A percentile compares a stretch with the other conserved stretches of the same genome.
Evolutionary conservation across 2,113 vertebrate genomes (phyloP).

Genomic region (Diphyllodes magnificus): DNA sequence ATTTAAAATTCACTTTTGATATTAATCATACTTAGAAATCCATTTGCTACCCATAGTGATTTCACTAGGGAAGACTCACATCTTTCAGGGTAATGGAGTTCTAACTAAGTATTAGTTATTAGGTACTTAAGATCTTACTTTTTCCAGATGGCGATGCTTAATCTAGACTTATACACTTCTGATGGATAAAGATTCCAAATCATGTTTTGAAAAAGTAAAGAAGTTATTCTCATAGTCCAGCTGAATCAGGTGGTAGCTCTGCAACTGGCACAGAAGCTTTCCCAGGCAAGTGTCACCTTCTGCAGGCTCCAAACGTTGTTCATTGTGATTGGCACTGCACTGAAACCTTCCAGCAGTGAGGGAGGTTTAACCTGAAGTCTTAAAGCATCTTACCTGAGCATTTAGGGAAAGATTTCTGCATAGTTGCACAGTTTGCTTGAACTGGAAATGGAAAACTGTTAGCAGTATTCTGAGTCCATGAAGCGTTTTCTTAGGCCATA

Average conservation of each 20-base stretch:
- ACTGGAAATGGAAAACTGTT: neutral
- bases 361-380: neutral
- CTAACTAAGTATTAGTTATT: slow-evolving; percentile 32
- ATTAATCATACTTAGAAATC: slow-evolving; percentile 44
- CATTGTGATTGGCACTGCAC: neutral
- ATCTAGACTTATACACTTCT: neutral
- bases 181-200: neutral
- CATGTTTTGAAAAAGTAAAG: neutral
- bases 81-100: slow-evolving; percentile 8
- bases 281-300: neutral
- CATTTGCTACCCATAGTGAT: slow-evolving; percentile 3
- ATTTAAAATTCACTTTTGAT: slow-evolving; percentile 37
- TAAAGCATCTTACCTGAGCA: neutral
- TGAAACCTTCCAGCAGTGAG: neutral
- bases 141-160: neutral
- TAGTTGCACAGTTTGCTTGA: neutral
- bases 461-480: neutral
- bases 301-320: neutral
- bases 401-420: neutral
- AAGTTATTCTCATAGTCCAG: neutral
- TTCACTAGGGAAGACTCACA: neutral
- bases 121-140: neutral
- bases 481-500: neutral
- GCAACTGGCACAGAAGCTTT: neutral
- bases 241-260: neutral